phyloP scores from a whole-genome alignment of 2,797 vertebrate genomes.

The Etheostoma perlongum region DNA sequence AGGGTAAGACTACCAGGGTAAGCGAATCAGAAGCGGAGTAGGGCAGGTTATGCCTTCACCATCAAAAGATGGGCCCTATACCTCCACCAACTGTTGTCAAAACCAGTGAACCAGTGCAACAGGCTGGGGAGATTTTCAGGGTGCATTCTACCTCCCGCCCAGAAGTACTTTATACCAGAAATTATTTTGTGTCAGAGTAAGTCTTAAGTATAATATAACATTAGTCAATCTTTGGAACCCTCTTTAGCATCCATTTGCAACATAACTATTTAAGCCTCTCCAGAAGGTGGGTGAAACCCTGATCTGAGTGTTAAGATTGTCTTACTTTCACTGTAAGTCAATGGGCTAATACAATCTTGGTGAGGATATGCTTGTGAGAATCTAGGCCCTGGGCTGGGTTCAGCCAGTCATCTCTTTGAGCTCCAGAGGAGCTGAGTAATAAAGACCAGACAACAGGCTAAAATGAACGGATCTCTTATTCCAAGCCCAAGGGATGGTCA shows the following conservation, averaged over 20 bases:
- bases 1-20: too few species aligned
- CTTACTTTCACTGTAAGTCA: conserved; percentile 56
- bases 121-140: conserved; percentile 11
- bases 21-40: too few species aligned
- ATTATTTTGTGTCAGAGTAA: neutral
- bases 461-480: conserved; percentile 66
- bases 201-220: conserved; percentile 32
- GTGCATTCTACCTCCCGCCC: neutral
- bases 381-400: conserved; percentile 52
- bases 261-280: conserved; percentile 37
- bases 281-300: conserved; percentile 50
- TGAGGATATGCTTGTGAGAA: conserved; percentile 56
- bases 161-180: conserved; percentile 1
- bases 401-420: conserved; percentile 63
- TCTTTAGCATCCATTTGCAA: conserved; percentile 28
- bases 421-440: conserved; percentile 66
- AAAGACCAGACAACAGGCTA: conserved; percentile 73
- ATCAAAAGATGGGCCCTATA: neutral
- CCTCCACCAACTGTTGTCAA: conserved; percentile 24
- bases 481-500: conserved; percentile 70
- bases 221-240: conserved; percentile 27
- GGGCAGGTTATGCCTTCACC: too few species aligned
- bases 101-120: conserved; percentile 7
- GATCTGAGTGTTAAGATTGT: conserved; percentile 49
- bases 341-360: conserved; percentile 59